Evolutionary conservation across 2,113 vertebrate species (phyloP).

Genomic region (Pygoscelis adeliae): DNA sequence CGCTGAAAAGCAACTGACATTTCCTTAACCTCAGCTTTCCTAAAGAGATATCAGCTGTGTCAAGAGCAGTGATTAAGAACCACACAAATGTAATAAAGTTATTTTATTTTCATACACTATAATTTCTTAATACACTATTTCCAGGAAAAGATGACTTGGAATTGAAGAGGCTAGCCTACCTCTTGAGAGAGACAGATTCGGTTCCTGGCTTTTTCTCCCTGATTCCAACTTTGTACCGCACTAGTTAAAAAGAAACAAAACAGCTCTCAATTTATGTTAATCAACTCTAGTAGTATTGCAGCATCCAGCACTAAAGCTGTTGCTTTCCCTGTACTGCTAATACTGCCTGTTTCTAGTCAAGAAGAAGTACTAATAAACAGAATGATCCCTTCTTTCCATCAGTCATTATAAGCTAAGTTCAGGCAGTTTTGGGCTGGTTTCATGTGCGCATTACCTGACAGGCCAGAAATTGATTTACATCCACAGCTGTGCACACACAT

Average conservation of each 20-base stretch:
- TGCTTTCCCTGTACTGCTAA: background rate
- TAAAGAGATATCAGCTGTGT: background rate
- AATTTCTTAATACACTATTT: background rate
- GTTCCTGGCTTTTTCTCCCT: background rate
- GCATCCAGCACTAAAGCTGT: background rate
- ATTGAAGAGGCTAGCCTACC: background rate
- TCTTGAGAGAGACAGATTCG: background rate
- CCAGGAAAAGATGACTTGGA: background rate
- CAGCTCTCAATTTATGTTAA: background rate
- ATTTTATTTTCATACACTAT: background rate
- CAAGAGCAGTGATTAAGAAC: background rate
- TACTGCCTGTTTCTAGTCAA: background rate
- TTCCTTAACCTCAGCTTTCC: background rate
- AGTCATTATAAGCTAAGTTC: background rate
- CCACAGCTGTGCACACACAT: background rate
- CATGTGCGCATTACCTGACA: background rate
- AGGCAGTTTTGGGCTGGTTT: background rate
- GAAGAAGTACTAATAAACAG: background rate
- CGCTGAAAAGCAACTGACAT: background rate
- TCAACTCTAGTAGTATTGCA: background rate
- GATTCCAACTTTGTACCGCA: background rate
- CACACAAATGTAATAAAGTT: background rate
- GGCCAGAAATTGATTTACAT: background rate
- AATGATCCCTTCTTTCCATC: background rate
- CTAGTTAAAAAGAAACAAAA: background rate